Evolutionary conservation across 2,113 vertebrate species (phyloP).

Genomic region (Gadus chalcogrammus): DNA sequence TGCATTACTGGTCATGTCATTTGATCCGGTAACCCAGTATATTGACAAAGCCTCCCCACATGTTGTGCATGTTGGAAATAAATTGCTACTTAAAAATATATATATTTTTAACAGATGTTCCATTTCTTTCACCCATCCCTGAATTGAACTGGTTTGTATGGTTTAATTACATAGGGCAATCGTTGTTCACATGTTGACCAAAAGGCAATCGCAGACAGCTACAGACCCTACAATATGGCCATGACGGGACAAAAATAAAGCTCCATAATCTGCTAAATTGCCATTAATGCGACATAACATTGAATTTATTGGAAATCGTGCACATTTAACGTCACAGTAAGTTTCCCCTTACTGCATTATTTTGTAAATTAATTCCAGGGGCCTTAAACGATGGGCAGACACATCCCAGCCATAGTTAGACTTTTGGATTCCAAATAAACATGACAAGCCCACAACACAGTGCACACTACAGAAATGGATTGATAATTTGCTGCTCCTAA

Average conservation of each 20-base stretch:
- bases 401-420: conserved; percentile 5
- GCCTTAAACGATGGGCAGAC: background rate
- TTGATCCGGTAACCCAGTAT: conserved; percentile 19
- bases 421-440: conserved; percentile 13
- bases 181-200: background rate
- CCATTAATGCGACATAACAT: conserved; percentile 6
- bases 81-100: background rate
- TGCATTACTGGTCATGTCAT: background rate
- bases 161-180: background rate
- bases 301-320: background rate
- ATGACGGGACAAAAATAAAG: conserved; percentile 20
- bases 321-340: too few species aligned
- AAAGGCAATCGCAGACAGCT: background rate
- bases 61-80: conserved; percentile 30
- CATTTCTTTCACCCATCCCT: background rate
- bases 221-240: background rate
- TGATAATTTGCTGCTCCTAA: conserved; percentile 33
- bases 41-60: conserved; percentile 20
- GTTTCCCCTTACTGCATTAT: too few species aligned
- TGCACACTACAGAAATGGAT: conserved; percentile 53
- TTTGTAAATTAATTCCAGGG: too few species aligned
- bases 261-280: conserved; percentile 7
- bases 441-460: conserved; percentile 37
- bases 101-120: background rate
- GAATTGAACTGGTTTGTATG: background rate